These are phyloP conservation scores for Lepeophtheirus nordmannii DNA, from an alignment of 2,888 invertebrate species.

Conservation along the genomic window DNA sequence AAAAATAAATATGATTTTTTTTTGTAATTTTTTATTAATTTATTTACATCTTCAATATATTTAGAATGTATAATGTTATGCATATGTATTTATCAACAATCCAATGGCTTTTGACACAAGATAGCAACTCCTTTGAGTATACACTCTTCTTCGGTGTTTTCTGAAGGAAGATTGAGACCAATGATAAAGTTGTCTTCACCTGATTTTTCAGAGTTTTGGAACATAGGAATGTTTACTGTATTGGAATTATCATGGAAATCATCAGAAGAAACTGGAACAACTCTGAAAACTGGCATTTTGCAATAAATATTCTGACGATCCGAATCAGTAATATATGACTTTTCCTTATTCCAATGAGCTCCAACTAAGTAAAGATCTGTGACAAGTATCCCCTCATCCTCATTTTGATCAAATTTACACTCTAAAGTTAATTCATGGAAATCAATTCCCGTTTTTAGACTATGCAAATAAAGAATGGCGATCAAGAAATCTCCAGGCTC, in stretches of 20 bases:
- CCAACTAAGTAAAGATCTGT: conserved; percentile 20
- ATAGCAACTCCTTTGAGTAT: conserved; percentile 13
- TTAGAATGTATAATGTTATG: neutral
- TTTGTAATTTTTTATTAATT: neutral
- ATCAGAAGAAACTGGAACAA: neutral
- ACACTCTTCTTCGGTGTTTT: neutral
- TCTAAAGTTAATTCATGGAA: conserved; percentile 21
- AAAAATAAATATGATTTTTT: neutral
- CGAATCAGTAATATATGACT: neutral
- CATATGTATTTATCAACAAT: neutral
- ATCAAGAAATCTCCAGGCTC: conserved; percentile 21
- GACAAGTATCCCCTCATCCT: conserved; percentile 4
- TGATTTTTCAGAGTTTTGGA: conserved; percentile 17
- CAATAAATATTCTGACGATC: conserved; percentile 11
- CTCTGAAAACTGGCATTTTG: conserved; percentile 8
- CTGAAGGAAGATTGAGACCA: conserved; percentile 7
- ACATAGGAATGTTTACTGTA: conserved; percentile 4
- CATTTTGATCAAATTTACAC: conserved; percentile 2
- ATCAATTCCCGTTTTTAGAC: neutral
- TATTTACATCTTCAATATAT: neutral
- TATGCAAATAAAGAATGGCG: conserved; percentile 17
- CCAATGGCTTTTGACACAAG: conserved; percentile 20
- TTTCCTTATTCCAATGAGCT: conserved; percentile 13
- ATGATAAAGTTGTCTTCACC: conserved; percentile 21
- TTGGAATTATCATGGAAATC: neutral